Base-by-base conservation (phyloP, 2,888 invertebrate genomes). In the Scelioninae gen. 2 region DNA sequence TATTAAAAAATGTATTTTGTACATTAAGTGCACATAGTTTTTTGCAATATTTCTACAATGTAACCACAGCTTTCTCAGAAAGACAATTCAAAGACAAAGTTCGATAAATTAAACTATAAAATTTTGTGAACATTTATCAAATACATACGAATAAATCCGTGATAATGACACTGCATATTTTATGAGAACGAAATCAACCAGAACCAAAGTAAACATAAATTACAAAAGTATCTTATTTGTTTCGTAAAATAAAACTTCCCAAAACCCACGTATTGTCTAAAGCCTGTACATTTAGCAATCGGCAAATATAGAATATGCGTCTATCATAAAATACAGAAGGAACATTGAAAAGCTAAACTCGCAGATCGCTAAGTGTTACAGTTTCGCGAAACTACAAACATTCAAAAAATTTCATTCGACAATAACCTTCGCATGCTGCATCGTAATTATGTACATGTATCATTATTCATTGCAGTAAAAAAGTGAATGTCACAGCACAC, bases 361-460 rank as follows among this genome's bases (percentile, higher is more conserved):
- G 72, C 82, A 79, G 79, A 83, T 78, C 79, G 80, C 78, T 80
- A 78, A 78, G 77, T 79, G 74, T 79, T 72, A 75, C 68, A 69
- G 74, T 74, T 35, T 52, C 73, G 63, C 61, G 50, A 45, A 68
- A 45, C 73, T 71, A 64, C 61, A 71, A 63, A 74, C 65, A 74
- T 52, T 63, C 67, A 71, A 63, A 68, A 67, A 28, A n/a, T n/a
- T 65, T 25, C 65, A 61, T 39, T 67, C 57, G 50, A 65, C 39
- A 46, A 68, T 25, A 50, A 33, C 45, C 22, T 73, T 41, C 43
- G 28, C 33, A 31, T 19, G 15, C 65, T 50, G 46, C 41, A 61
- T 73, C 67, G 48, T 76, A 67, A 76, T 80, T 82, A 83, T 83
- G 79, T 82, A 83, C 83, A 82, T 68, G 74, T 77, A 77, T 45